Base-by-base conservation (phyloP, 2,888 invertebrate genomes). In the Mallateleia sp. region DNA sequence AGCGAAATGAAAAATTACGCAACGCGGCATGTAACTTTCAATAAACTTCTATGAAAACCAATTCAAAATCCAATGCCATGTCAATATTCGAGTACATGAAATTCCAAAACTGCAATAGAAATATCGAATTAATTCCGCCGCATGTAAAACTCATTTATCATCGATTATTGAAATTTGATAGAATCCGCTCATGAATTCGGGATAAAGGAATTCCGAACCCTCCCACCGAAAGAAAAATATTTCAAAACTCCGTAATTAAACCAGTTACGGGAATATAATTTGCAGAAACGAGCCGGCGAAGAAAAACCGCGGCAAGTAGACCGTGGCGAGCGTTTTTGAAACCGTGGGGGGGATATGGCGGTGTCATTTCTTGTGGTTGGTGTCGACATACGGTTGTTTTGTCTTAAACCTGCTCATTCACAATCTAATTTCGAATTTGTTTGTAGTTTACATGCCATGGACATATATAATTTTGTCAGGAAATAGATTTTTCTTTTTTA, bases 91-190 rank as follows among this genome's bases (percentile, higher is more conserved):
- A 22, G 22, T 22, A 32, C 34, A n/a, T 28, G 66, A 69, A 67
- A 79, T 52, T 79, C 60, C 24, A 42, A 60, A 79, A 79, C 58
- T 67, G 50, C 58, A 69, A 69, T 79, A 60, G 60, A 79, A 67
- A 47, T 56, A 56, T 64, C 15, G 67, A 67, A 66, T 20, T 47
- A 69, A 58, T 60, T 50, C 18, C 25, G n/a, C 45, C n/a, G 50
- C 38, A 60, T 50, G 50, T 64, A 67, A 69, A 79, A 60, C 18
- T 69, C 67, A 69, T 60, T 60, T 69, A 60, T 28, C 64, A 50
- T 60, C 47, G 58, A 60, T 78, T 60, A 79, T 58, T 69, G 78
- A 69, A 79, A 67, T 60, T 60, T 60, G 67, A 50, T 79, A 69
- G 50, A 79, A 79, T 79, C 18, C 32, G 34, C n/a, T n/a, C 38